Evolutionary conservation across 2,888 invertebrate genomes (phyloP).

Genomic region (Andricus curvator): DNA sequence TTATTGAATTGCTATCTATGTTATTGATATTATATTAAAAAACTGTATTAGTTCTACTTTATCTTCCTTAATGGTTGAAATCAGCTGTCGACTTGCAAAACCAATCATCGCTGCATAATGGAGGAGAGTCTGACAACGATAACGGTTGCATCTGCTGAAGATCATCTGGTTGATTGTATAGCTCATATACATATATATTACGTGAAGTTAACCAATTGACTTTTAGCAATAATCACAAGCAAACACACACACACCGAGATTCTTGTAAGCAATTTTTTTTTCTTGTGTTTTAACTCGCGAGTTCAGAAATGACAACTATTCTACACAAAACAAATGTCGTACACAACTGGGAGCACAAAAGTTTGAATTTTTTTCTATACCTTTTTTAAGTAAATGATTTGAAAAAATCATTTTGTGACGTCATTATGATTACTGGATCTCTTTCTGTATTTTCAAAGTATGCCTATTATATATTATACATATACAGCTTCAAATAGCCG

Average conservation of each 20-base stretch:
- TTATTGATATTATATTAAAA: neutral
- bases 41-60: neutral
- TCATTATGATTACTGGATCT: neutral
- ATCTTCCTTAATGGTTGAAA: slow-evolving; percentile 74
- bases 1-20: neutral
- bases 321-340: neutral
- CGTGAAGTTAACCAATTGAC: neutral
- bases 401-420: neutral
- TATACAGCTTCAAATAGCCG: neutral
- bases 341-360: too few species aligned
- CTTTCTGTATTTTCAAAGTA: neutral
- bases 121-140: slow-evolving; percentile 90
- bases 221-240: neutral
- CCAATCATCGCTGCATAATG: slow-evolving; percentile 88
- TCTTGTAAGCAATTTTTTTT: neutral
- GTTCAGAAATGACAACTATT: neutral
- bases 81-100: slow-evolving; percentile 91
- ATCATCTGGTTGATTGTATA: slow-evolving; percentile 53
- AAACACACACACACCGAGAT: too few species aligned
- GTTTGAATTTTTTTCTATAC: too few species aligned
- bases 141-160: slow-evolving; percentile 89
- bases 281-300: neutral
- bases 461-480: neutral
- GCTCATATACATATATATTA: neutral
- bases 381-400: neutral